Evolutionary conservation across 2,888 invertebrate species (phyloP).

Genomic region (Diarsia mendica): DNA sequence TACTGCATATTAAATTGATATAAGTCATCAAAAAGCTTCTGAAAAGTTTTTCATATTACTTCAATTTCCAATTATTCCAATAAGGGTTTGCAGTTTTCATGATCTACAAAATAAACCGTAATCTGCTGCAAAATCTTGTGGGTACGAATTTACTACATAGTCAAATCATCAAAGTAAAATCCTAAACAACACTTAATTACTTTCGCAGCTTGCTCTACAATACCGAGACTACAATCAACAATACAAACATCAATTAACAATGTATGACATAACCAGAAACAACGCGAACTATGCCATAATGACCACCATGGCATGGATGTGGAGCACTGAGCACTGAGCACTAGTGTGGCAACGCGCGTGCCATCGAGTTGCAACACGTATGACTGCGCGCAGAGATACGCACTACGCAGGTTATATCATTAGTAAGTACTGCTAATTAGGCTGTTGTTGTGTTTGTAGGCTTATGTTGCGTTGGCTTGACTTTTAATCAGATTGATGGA

Average conservation of each 20-base stretch:
- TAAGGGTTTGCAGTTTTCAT: background rate
- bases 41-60: too few species aligned
- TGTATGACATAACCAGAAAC: constrained; percentile 40
- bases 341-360: constrained; percentile 35
- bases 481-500: background rate
- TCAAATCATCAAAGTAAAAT: background rate
- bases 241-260: constrained; percentile 8
- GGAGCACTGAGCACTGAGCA: constrained; percentile 50
- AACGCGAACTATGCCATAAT: constrained; percentile 44
- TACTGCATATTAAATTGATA: too few species aligned
- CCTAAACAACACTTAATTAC: background rate
- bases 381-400: constrained; percentile 11
- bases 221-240: background rate
- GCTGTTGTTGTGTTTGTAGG: constrained; percentile 18
- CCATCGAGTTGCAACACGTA: constrained; percentile 42
- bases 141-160: background rate
- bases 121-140: background rate
- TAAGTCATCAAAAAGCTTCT: too few species aligned
- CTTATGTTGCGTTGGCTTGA: constrained; percentile 13
- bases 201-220: background rate
- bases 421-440: constrained; percentile 31
- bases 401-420: constrained; percentile 42
- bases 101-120: background rate
- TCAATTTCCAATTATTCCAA: background rate
- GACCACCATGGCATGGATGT: constrained; percentile 42